Conservation (phyloP, 1,140 invertebrate species). For the Vanessa tameamea region DNA sequence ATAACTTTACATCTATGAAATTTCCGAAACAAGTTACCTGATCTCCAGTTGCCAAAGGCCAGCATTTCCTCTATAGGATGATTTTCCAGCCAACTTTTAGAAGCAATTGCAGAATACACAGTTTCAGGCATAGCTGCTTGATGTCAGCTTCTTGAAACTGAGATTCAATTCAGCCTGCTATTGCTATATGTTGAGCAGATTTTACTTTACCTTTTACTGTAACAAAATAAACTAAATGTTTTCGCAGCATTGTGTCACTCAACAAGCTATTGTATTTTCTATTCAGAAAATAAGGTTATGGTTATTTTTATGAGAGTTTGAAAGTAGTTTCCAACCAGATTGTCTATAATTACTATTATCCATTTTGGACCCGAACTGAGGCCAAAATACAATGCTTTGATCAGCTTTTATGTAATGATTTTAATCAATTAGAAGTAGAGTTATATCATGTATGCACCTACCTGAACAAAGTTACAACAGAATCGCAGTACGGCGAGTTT, state of each 20-base stretch:
- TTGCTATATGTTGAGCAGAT: neutral
- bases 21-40: no score
- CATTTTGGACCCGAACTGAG: neutral
- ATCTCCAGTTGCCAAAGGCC: no score
- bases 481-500: neutral
- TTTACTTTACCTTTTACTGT: neutral
- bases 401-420: neutral
- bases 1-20: no score
- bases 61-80: no score
- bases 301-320: neutral
- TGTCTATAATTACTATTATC: neutral
- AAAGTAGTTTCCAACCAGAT: neutral
- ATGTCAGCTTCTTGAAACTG: neutral
- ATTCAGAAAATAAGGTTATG: neutral
- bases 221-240: neutral
- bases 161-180: neutral
- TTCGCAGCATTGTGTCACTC: neutral
- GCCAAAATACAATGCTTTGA: neutral
- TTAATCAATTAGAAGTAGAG: neutral
- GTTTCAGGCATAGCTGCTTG: no score
- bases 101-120: no score
- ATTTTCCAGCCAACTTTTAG: no score
- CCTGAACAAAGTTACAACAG: neutral
- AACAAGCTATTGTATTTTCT: slow-evolving; percentile 2
- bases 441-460: neutral